These are phyloP conservation scores for Habroteleia sp. DNA, from an alignment of 2,888 invertebrate genomes.

Conservation along the genomic window DNA sequence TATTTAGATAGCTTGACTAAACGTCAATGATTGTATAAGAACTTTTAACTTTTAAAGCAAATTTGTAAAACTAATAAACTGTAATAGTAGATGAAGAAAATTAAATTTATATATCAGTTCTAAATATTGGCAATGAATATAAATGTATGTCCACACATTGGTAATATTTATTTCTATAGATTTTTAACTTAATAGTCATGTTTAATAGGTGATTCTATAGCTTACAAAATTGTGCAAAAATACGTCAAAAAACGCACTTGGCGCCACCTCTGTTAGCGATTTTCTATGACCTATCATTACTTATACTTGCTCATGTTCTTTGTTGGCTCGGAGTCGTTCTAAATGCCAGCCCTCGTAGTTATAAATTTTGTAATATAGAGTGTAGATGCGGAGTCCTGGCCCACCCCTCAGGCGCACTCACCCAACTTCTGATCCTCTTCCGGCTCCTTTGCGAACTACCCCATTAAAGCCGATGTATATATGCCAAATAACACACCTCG, in stretches of 20 bases:
- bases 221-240: background rate
- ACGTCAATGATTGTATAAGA: too few relatives aligned
- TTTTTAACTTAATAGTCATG: too few relatives aligned
- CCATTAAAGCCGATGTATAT: constrained; percentile 44
- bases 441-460: constrained; percentile 46
- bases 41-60: too few relatives aligned
- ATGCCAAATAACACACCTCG: constrained; percentile 36
- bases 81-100: too few relatives aligned
- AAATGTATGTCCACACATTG: too few relatives aligned
- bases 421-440: constrained; percentile 47
- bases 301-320: constrained; percentile 42
- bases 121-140: too few relatives aligned
- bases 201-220: background rate
- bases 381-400: constrained; percentile 38
- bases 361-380: constrained; percentile 55
- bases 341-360: constrained; percentile 44
- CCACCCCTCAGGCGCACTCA: constrained; percentile 28
- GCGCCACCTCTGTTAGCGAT: background rate
- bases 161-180: too few relatives aligned
- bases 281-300: constrained; percentile 21
- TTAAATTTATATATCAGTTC: too few relatives aligned
- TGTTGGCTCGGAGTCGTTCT: constrained; percentile 38
- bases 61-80: too few relatives aligned
- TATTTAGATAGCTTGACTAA: too few relatives aligned
- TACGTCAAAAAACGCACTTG: background rate